Evolutionary conservation across 2,797 vertebrate species (phyloP), one percentile per base, ranked within the genome.

Genomic region (Coregonus suidteri): DNA sequence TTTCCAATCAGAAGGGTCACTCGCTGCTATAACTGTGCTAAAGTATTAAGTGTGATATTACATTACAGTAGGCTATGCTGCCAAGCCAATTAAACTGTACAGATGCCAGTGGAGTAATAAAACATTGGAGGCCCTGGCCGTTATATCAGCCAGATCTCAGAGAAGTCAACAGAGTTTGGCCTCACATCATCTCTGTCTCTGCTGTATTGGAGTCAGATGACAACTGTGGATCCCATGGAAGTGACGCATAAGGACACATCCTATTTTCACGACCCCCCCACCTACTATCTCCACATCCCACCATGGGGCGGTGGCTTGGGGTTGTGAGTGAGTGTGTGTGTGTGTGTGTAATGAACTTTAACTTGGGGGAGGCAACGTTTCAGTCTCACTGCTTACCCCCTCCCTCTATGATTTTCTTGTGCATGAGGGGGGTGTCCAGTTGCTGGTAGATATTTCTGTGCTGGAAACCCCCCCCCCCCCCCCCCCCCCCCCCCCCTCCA

Each of bases 401-500:
- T 84, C 85, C 47, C 56, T 56, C 77, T 67, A 70, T 85, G 77
- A 89, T 87, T 91, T 89, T 92, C 86, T 81, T 75, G 13, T 85
- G 85, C 76, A 76, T 77, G 83, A 15, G 74, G n/a, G 5, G 77
- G 86, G 91, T 90, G 90, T 93, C 90, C 91, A 92, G 88, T 94
- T 94, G 95, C 96, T 91, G 87, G 91, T 78, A 93, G 96, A 96
- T 98, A 98, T 96, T 96, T 97, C 91, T 93, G 92, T 75, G 78
- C 88, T 88, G 87, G 86, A 0, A 91, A 90, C 85, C 81, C 90
- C 90, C 85, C 52, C 64, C n/a, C n/a, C n/a, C 80, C 83, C 85
- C 82, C 82, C 81, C 90, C 90, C 85, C 85, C 81, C 90, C 90
- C 85, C 80, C 83, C 85, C 82, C 82, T 81, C 85, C 84, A 81